Evolutionary conservation across 1,140 invertebrate species (phyloP).

Genomic region (Caenorhabditis briggsae): DNA sequence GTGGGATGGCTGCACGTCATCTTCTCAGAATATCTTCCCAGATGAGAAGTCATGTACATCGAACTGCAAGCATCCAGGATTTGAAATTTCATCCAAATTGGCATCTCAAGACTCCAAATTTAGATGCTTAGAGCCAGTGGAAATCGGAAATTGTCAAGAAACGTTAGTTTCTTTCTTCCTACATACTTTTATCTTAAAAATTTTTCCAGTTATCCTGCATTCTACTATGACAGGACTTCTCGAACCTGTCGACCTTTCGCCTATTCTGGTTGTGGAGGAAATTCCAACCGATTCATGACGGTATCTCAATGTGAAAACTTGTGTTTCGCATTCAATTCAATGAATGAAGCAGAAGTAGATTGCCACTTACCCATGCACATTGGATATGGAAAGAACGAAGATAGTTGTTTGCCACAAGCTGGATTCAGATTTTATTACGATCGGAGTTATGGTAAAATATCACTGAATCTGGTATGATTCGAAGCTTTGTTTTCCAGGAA

Average conservation of each 20-base stretch:
- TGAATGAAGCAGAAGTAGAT: conserved; percentile 65
- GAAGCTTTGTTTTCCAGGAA: conserved; percentile 28
- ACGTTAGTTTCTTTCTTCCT: conserved; percentile 44
- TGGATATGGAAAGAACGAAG: conserved; percentile 70
- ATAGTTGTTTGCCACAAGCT: conserved; percentile 67
- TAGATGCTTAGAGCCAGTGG: conserved; percentile 68
- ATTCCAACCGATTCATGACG: conserved; percentile 74
- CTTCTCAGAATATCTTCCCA: conserved; percentile 73
- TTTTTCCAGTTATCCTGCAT: conserved; percentile 71
- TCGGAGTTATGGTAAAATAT: conserved; percentile 67
- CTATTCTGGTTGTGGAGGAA: conserved; percentile 74
- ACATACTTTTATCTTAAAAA: neutral
- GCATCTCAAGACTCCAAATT: conserved; percentile 52
- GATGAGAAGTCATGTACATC: conserved; percentile 67
- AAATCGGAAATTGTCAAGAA: conserved; percentile 67
- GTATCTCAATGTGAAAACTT: conserved; percentile 70
- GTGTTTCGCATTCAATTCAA: conserved; percentile 62
- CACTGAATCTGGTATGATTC: neutral
- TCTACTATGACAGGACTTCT: conserved; percentile 67
- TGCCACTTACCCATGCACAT: conserved; percentile 71
- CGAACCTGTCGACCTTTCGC: conserved; percentile 70
- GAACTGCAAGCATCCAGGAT: conserved; percentile 70
- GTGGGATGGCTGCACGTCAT: conserved; percentile 75
- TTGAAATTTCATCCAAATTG: conserved; percentile 14
- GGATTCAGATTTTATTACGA: conserved; percentile 74